phyloP scores from a whole-genome alignment of 2,797 vertebrate species.

The Heteromormyrus szaboi region DNA sequence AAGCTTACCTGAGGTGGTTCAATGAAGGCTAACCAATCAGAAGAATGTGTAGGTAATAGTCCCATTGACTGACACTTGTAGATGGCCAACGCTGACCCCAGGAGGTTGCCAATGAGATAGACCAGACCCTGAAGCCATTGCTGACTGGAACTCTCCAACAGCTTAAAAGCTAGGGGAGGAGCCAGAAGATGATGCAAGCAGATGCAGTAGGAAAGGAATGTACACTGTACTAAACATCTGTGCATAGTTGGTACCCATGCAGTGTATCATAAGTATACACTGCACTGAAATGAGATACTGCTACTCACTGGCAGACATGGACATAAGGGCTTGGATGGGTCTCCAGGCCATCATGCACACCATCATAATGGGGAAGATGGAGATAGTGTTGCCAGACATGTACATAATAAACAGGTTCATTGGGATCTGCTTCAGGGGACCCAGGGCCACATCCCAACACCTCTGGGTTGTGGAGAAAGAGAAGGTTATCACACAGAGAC shows the following conservation, averaged over 20 bases:
- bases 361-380: constrained; percentile 99
- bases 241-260: not conserved
- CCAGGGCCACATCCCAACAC: constrained; percentile 93
- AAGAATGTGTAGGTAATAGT: constrained; percentile 87
- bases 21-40: constrained; percentile 94
- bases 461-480: constrained; percentile 57
- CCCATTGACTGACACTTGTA: constrained; percentile 99
- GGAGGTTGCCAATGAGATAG: constrained; percentile 85
- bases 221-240: not conserved
- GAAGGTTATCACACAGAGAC: not conserved
- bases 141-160: constrained; percentile 93
- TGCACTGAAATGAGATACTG: not conserved
- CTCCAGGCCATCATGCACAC: constrained; percentile 99
- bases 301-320: constrained; percentile 89
- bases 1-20: constrained; percentile 80
- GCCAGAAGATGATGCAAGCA: not conserved
- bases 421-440: constrained; percentile 92
- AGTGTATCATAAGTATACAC: not conserved
- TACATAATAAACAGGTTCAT: constrained; percentile 99
- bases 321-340: constrained; percentile 93
- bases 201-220: not conserved
- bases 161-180: constrained; percentile 74
- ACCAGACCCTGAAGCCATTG: constrained; percentile 90
- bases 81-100: constrained; percentile 85
- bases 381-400: constrained; percentile 97